Conservation (phyloP, 1,140 invertebrate species). For the Planococcus citri region DNA sequence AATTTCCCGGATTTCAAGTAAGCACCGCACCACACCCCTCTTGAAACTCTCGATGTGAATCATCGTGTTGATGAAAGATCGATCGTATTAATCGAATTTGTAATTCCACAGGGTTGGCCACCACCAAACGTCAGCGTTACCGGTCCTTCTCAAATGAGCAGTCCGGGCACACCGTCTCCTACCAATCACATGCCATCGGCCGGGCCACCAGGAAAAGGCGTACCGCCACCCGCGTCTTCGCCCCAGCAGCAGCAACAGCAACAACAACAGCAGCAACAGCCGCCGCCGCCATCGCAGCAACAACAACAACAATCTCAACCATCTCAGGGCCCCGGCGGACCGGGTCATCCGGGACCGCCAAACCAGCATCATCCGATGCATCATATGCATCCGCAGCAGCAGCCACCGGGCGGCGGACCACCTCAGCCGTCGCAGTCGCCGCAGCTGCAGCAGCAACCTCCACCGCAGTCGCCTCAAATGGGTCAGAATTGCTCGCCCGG, state of each 20-base stretch:
- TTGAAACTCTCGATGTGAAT: neutral
- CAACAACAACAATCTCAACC: slow-evolving; percentile 27
- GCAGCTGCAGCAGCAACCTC: slow-evolving; percentile 22
- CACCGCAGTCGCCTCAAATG: slow-evolving; percentile 25
- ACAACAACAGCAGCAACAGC: slow-evolving; percentile 33
- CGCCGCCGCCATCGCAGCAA: neutral
- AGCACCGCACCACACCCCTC: neutral
- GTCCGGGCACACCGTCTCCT: slow-evolving; percentile 25
- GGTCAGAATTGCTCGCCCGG: slow-evolving; percentile 26
- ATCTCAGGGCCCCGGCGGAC: slow-evolving; percentile 16
- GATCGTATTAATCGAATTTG: too few species aligned
- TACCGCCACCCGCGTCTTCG: slow-evolving; percentile 30
- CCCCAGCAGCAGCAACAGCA: too few species aligned
- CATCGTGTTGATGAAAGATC: neutral
- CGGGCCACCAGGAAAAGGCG: slow-evolving; percentile 1
- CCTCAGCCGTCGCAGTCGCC: slow-evolving; percentile 17
- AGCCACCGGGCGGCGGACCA: slow-evolving; percentile 15
- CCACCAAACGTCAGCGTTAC: neutral
- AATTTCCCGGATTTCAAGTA: slow-evolving; percentile 34
- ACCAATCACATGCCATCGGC: slow-evolving; percentile 5
- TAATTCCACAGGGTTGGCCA: neutral
- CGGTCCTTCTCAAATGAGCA: too few species aligned
- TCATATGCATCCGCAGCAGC: slow-evolving; percentile 23
- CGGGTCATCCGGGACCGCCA: neutral
- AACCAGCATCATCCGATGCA: slow-evolving; percentile 22